Evolutionary conservation across 2,797 vertebrate genomes (phyloP), one percentile per base, ranked within the genome.

Genomic region (Antennarius maculatus): DNA sequence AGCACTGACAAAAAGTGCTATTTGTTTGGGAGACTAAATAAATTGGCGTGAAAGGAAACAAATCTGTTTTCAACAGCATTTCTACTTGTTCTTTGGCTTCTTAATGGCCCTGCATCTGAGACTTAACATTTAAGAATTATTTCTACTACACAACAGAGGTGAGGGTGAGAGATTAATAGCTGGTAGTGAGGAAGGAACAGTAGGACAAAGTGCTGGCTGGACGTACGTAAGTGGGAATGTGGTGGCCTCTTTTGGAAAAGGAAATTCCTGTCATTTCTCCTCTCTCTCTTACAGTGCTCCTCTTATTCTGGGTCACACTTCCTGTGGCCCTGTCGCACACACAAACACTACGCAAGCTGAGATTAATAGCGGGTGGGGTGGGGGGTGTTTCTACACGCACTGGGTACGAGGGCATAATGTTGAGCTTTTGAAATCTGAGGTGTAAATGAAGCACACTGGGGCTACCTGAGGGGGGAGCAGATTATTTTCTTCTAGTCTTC

Each of bases 231-330:
- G 43, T 45, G 41, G 63, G 61, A 54, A 61, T 76, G 63, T 5
- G 12, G 54, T 13, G 71, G 73, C 71, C 78, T 80, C 58, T 49
- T 66, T 62, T 34, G 59, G 48, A 51, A 80, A 49, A 87, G 87
- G 87, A 91, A 87, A 86, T 80, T 80, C 77, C 80, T 82, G 74
- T 69, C 75, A 76, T 86, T 82, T 86, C 59, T 73, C 74, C 66
- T 77, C 74, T 47, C 54, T 70, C 68, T 70, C 69, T 52, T 54
- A 18, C 46, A 71, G 43, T 17, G 52, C 64, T 65, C 41, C 16
- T 17, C 69, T 74, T 57, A 31, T 16, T 61, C 61, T 62, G 76
- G 75, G 77, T 87, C 86, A 69, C 14, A 50, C 70, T 81, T 86
- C 86, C 84, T 84, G 51, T 48, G 50, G 18, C 75, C 65, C 52